Percentiles rank a stretch among this genome's conserved stretches.
phyloP scores from a whole-genome alignment of 2,113 vertebrate genomes.

The Mesitornis unicolor region DNA sequence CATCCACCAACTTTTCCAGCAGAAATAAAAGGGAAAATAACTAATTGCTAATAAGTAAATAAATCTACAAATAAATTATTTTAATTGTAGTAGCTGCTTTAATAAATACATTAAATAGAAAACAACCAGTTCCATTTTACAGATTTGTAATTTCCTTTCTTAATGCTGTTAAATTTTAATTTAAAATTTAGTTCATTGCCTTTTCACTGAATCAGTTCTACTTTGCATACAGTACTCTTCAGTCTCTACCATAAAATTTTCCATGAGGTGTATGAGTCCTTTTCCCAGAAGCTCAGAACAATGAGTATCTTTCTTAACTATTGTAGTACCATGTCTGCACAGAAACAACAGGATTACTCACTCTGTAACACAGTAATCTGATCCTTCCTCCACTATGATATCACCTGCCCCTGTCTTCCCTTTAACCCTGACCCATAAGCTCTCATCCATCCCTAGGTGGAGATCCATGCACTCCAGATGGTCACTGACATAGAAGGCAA shows the following conservation, averaged over 20 bases:
- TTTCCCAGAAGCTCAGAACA: neutral
- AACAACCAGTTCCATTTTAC: neutral
- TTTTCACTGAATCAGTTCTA: neutral
- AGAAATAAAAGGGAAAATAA: neutral
- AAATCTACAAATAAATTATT: neutral
- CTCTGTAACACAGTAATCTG: neutral
- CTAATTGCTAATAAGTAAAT: neutral
- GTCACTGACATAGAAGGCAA: no score
- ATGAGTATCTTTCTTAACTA: neutral
- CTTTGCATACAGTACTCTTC: neutral
- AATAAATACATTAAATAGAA: neutral
- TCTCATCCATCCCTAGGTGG: no score
- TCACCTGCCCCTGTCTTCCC: no score
- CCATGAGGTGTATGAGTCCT: neutral
- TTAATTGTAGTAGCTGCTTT: neutral
- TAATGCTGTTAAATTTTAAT: neutral
- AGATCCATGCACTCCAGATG: no score
- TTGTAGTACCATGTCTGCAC: neutral
- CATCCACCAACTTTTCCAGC: neutral
- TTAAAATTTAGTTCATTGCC: neutral
- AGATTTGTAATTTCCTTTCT: neutral
- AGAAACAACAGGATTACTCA: neutral
- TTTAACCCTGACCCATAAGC: no score
- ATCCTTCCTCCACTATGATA: no score
- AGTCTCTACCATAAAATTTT: conserved; percentile 6